Percentiles rank a stretch among this genome's conserved stretches.
These are phyloP conservation scores for Vulpes ferrilata DNA, from an alignment of 2,113 vertebrate genomes.

Conservation along the genomic window DNA sequence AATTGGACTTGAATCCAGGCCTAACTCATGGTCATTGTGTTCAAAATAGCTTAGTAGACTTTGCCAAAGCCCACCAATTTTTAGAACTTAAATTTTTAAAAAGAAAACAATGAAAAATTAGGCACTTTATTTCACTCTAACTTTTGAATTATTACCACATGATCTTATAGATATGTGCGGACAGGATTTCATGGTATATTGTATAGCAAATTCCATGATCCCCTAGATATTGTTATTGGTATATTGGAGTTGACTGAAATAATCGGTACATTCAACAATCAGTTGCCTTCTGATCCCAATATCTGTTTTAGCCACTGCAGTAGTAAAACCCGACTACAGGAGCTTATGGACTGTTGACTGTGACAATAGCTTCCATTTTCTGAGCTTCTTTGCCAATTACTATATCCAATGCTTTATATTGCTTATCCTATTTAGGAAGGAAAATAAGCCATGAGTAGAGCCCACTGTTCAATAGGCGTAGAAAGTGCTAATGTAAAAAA, in stretches of 20 bases:
- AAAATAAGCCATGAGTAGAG: background rate
- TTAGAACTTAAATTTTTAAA: conserved; percentile 34
- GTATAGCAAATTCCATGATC: background rate
- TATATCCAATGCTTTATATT: background rate
- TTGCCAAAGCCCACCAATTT: background rate
- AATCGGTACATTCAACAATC: background rate
- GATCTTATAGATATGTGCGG: background rate
- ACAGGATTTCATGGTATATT: background rate
- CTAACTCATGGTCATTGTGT: background rate
- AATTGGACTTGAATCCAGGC: background rate
- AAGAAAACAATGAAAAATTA: background rate
- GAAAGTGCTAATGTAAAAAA: background rate
- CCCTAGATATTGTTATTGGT: background rate
- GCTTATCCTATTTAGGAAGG: background rate
- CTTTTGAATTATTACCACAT: background rate
- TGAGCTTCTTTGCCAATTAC: background rate
- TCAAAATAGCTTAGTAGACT: background rate
- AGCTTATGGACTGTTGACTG: background rate
- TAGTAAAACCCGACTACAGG: background rate
- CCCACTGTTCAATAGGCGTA: rapidly evolving
- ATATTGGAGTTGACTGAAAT: background rate
- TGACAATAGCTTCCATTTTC: background rate
- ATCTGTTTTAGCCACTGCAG: background rate
- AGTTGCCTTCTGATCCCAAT: background rate
- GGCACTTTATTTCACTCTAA: background rate